Evolutionary conservation across 2,888 invertebrate species (phyloP), one percentile per base, ranked within the genome.

Genomic region (Apotomis turbidana): DNA sequence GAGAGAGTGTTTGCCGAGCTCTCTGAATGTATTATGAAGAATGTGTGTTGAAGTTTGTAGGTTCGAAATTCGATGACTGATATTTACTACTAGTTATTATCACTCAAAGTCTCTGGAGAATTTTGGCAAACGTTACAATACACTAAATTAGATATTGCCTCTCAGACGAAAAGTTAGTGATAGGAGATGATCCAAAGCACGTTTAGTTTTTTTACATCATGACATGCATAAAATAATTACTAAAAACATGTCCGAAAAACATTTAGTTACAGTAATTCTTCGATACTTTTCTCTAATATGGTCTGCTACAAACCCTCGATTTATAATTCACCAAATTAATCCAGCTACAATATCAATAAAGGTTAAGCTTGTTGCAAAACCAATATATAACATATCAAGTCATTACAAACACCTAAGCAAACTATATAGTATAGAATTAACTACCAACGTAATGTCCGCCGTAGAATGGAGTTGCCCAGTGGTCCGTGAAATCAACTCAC

Each of bases 401-500:
- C n/a, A 10, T 38, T 52, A 59, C 60, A 27, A 61, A 61, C 61
- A 71, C 61, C 71, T 71, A 71, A 60, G 71, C 60, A 67, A 38
- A 55, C 59, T 67, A 71, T 68, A 71, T 67, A 71, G 51, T 71
- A 67, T 62, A 71, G 71, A 61, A 71, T 71, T 71, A 71, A 71
- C 71, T 71, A 71, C 57, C 71, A 36, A 46, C 60, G 51, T 71
- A 71, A 71, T 71, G 71, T 55, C 51, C 57, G 55, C 55, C 66
- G 55, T 67, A 71, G 67, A 71, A 71, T 71, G 71, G 66, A 73
- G 63, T 62, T 66, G 44, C 59, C 51, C 73, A 62, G 58, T 64
- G 67, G 73, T 27, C 74, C 76, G 71, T 74, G 74, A 76, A 74
- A 76, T 76, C 74, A 74, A 72, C 74, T 74, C 71, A 74, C 58